Conservation (phyloP, 2,888 invertebrate genomes). For the Drosophila picticornis region DNA sequence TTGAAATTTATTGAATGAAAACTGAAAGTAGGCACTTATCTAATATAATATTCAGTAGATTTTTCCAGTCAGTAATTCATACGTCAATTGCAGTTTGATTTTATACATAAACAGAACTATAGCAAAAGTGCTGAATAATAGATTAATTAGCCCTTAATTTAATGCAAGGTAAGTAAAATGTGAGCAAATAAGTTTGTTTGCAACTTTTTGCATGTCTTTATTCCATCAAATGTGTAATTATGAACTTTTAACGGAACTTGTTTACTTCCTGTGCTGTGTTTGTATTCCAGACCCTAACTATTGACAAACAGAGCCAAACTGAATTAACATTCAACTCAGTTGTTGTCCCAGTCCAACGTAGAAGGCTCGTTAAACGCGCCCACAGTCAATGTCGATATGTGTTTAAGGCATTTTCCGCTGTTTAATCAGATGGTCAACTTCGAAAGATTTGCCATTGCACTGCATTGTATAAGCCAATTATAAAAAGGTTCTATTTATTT, state of each 20-base stretch:
- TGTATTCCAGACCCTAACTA: slow-evolving; percentile 1
- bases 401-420: slow-evolving; percentile 21
- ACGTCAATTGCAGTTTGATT: slow-evolving; percentile 3
- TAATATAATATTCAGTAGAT: background rate
- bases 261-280: slow-evolving; percentile 20
- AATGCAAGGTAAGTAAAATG: background rate
- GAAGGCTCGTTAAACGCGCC: background rate
- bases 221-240: slow-evolving; percentile 32
- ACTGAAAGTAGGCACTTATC: background rate
- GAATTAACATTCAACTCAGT: slow-evolving; percentile 10
- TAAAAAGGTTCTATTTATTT: slow-evolving; percentile 5
- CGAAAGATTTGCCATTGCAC: background rate
- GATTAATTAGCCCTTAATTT: slow-evolving; percentile 7
- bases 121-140: slow-evolving; percentile 14
- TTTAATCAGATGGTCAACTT: slow-evolving; percentile 42
- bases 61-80: background rate
- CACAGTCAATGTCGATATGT: background rate
- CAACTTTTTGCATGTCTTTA: slow-evolving; percentile 20
- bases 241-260: slow-evolving; percentile 21
- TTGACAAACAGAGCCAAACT: slow-evolving; percentile 10
- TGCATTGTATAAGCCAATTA: slow-evolving; percentile 3
- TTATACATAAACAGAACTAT: background rate
- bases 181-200: slow-evolving; percentile 8
- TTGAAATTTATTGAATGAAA: background rate
- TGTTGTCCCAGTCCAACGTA: slow-evolving; percentile 17